Evolutionary conservation across 2,113 vertebrate genomes (phyloP), one percentile per base, ranked within the genome.

Genomic region (Balaenoptera acutorostrata): DNA sequence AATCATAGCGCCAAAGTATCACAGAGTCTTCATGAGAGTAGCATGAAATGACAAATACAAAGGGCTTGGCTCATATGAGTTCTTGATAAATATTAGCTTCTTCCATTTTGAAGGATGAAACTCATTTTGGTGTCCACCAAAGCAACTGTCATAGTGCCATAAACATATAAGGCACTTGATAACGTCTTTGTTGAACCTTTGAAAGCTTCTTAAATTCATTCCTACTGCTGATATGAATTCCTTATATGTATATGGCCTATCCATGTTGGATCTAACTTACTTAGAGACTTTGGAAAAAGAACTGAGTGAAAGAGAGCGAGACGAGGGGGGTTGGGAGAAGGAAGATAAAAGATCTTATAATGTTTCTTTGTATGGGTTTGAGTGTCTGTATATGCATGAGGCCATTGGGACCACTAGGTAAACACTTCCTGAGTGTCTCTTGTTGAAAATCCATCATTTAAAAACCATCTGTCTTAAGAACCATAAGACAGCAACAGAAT

Each of bases 401-500:
- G 75, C 44, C 88, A 14, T 59, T 63, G 96, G 96, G 93, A 88
- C 81, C 81, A 55, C 59, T 78, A 81, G 33, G 36, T 91, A 97
- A 95, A 95, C 55, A 95, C 39, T 90, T 75, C 20, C 7, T 85
- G 87, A 93, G 84, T 86, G 75, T 94, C 77, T 85, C 69, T 95
- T 63, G 31, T 74, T 97, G 84, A 91, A 97, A 97, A 86, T 46
- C 36, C 57, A 85, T 92, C 75, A 59, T 87, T 94, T 80, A 61
- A 93, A 92, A 96, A 41, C 69, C 69, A 81, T 92, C 77, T 81
- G 64, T 97, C 82, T 97, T 89, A 71, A 89, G 97, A 92, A 46
- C 57, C 33, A 74, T 17, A 63, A 75, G 88, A 66, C 36, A 72
- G 52, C 36, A 92, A 49, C 46, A 92, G 89, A 90, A 84, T 93